Base-by-base conservation (phyloP, 2,888 invertebrate species). In the Mantis religiosa region DNA sequence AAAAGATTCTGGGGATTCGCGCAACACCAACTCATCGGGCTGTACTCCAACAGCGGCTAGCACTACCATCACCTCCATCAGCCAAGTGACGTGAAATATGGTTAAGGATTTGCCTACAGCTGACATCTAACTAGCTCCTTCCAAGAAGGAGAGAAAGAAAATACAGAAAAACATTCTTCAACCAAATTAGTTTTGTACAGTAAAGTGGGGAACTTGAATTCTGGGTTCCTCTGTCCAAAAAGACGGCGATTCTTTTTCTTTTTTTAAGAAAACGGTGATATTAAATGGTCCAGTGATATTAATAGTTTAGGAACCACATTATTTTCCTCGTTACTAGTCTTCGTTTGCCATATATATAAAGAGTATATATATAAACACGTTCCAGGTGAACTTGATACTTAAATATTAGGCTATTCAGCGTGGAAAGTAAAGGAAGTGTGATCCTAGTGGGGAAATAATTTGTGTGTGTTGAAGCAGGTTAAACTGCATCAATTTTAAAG, bases 291-390 rank as follows among this genome's bases (percentile, higher is more conserved):
- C 91, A 91, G 90, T 91, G 90, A 91, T 90, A 91, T 90, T 90
- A 87, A 89, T 89, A 89, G 90, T 89, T 89, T 90, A 89, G 82
- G 89, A 88, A 85, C 85, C 89, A 85, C 85, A 90, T 89, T 90
- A 90, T 90, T 90, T 91, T 91, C 89, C 87, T 89, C 90, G 91
- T 91, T 90, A 90, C 91, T 91, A 91, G 91, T 91, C 91, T 90
- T 90, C 90, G 89, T 90, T 90, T 91, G 91, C 91, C 91, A 91
- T 91, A 90, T 89, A 89, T 90, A 90, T 89, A 90, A 84, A 90
- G 85, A 89, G 34, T 86, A 90, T 90, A 90, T n/a, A n/a, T 90
- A 89, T 90, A 87, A 88, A 88, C 88, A 89, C 88, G 89, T 90
- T 90, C 88, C 89, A 89, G 90, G 86, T 89, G 89, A 88, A 89